These are phyloP conservation scores for Mobula birostris DNA, from an alignment of 2,113 vertebrate genomes.

Conservation along the genomic window DNA sequence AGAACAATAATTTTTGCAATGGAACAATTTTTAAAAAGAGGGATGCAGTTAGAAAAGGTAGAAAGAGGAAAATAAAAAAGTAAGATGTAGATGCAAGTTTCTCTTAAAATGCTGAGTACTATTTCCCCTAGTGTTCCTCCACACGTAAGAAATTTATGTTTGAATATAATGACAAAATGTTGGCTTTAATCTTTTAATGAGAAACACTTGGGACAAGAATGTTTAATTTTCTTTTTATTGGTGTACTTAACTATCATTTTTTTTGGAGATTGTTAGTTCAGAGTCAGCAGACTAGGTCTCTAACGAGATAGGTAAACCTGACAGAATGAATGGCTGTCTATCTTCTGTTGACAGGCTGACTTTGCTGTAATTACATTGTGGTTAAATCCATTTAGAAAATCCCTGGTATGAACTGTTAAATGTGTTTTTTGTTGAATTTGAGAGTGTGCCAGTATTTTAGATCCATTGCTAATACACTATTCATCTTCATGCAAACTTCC, in stretches of 20 bases:
- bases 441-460: constrained; percentile 53
- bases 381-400: constrained; percentile 47
- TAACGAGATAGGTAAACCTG: constrained; percentile 36
- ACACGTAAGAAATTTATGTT: neutral
- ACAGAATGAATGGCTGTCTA: constrained; percentile 42
- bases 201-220: constrained; percentile 26
- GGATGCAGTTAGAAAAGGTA: neutral
- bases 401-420: constrained; percentile 51
- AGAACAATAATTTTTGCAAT: constrained; percentile 35
- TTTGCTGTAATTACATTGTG: constrained; percentile 57
- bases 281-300: neutral
- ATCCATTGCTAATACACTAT: constrained; percentile 47
- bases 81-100: neutral
- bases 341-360: constrained; percentile 52
- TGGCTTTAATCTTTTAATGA: constrained; percentile 33
- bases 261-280: neutral
- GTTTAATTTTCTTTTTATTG: constrained; percentile 11
- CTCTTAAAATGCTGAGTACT: neutral
- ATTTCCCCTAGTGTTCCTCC: neutral
- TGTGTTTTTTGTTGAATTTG: constrained; percentile 52
- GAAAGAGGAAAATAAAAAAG: neutral
- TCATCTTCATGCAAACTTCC: constrained; percentile 58
- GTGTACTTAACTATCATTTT: neutral
- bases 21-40: constrained; percentile 13
- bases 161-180: constrained; percentile 21